Evolutionary conservation across 2,113 vertebrate genomes (phyloP), one percentile per base, ranked within the genome.

Genomic region (Nycticorax nycticorax): DNA sequence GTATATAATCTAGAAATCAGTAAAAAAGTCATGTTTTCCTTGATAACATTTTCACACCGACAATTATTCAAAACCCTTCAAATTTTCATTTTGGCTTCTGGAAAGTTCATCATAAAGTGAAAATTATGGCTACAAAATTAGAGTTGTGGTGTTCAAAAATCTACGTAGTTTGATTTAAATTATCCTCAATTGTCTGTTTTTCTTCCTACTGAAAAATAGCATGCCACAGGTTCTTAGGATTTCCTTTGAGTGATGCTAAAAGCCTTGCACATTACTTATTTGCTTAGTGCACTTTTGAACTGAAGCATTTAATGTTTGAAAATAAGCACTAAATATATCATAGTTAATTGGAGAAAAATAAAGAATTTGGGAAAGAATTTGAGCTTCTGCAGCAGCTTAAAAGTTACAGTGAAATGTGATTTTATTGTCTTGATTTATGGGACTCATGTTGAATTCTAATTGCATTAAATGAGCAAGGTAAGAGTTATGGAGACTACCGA

Each of bases 121-220:
- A 89, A 95, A 95, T 90, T 68, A 62, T 50, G 74, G 26, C 56
- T 92, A 85, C 55, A 88, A 81, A 92, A 89, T 95, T 93, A 84
- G 88, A 94, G 66, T 81, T 82, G 39, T 69, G 30, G n/a, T 89
- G 71, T 57, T 96, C 30, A 94, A 68, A 82, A 92, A 83, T 77
- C 63, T 77, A 76, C 45, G 41, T 81, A 76, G 79, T 91, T 92
- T 97, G 92, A 96, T 95, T 87, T 95, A 89, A 97, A 96, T 98
- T 97, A 95, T 52, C 77, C 57, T 50, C 85, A 96, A 88, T 95
- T 93, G 77, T 91, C 87, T 96, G 47, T 32, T 91, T 97, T 83
- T 92, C 75, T 80, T 89, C 77, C 23, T 69, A 45, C 48, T 90
- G 68, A 86, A 91, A 95, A 91, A 86, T 27, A 71, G 48, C 2